These are phyloP conservation scores for Actinia equina DNA, from an alignment of 64 coral and sea anemone species.

Conservation along the genomic window DNA sequence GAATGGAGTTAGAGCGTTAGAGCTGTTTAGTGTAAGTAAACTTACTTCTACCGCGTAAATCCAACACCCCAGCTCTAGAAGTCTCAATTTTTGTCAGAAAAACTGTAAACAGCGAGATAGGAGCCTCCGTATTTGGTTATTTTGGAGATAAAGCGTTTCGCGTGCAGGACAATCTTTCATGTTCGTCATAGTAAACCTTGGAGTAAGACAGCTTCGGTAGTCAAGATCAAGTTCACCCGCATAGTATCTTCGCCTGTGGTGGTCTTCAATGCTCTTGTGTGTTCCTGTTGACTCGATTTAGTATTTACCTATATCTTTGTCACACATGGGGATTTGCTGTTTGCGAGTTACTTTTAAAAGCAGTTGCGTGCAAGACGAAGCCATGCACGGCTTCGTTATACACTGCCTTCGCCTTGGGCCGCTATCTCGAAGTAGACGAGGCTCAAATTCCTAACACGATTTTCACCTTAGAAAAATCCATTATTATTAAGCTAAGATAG, in stretches of 20 bases:
- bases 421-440: conserved; percentile 22
- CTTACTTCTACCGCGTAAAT: conserved; percentile 8
- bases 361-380: conserved; percentile 25
- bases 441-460: conserved; percentile 16
- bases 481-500: background rate
- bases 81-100: background rate
- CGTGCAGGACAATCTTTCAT: conserved; percentile 1
- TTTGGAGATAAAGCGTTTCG: conserved; percentile 23
- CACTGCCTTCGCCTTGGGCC: conserved; percentile 1
- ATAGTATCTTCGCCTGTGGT: background rate
- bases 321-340: background rate
- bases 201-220: conserved; percentile 4
- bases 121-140: conserved; percentile 13
- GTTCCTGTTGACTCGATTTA: background rate
- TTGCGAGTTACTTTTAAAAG: background rate
- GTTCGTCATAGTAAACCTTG: background rate
- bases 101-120: conserved; percentile 5
- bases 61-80: conserved; percentile 23
- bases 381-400: conserved; percentile 9
- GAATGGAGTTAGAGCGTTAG: conserved; percentile 57
- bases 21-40: conserved; percentile 47
- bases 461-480: background rate
- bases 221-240: conserved; percentile 5
- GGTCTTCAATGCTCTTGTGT: background rate
- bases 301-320: background rate